Evolutionary conservation across 1,140 invertebrate species (phyloP).

Genomic region (Contarinia nasturtii): DNA sequence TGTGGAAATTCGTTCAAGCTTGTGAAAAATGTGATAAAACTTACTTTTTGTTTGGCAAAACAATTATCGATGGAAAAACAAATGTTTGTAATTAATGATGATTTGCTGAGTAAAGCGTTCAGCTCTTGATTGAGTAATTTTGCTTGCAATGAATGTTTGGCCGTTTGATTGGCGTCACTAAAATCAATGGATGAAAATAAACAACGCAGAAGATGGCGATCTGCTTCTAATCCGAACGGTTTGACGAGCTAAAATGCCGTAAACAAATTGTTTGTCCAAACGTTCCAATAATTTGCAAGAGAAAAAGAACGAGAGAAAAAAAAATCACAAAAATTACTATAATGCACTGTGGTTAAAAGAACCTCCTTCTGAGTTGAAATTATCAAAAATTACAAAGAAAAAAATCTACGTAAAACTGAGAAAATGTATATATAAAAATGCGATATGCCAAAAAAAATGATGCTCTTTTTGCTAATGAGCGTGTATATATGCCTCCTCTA

Average conservation of each 20-base stretch:
- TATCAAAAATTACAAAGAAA: too few relatives aligned
- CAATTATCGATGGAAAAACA: conserved; percentile 63
- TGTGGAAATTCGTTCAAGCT: neutral
- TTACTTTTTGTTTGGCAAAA: conserved; percentile 36
- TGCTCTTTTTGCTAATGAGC: too few relatives aligned
- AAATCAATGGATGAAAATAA: conserved; percentile 57
- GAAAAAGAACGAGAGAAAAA: neutral
- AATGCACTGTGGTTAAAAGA: neutral
- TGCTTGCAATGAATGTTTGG: conserved; percentile 36
- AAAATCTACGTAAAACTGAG: too few relatives aligned
- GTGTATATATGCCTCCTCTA: neutral
- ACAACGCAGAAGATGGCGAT: conserved; percentile 71
- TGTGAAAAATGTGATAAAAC: too few relatives aligned
- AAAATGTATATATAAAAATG: too few relatives aligned
- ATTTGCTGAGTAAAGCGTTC: conserved; percentile 47
- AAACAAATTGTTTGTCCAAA: conserved; percentile 2
- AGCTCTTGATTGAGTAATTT: conserved; percentile 58
- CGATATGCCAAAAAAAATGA: too few relatives aligned
- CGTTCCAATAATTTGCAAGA: neutral
- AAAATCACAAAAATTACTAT: neutral
- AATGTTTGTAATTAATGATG: conserved; percentile 51
- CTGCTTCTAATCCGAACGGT: conserved; percentile 67
- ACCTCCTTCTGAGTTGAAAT: too few relatives aligned
- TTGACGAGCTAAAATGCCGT: conserved; percentile 42
- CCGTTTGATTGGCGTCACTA: conserved; percentile 30